These are phyloP conservation scores for Phodopus roborovskii DNA, from an alignment of 2,113 vertebrate genomes.

Conservation along the genomic window DNA sequence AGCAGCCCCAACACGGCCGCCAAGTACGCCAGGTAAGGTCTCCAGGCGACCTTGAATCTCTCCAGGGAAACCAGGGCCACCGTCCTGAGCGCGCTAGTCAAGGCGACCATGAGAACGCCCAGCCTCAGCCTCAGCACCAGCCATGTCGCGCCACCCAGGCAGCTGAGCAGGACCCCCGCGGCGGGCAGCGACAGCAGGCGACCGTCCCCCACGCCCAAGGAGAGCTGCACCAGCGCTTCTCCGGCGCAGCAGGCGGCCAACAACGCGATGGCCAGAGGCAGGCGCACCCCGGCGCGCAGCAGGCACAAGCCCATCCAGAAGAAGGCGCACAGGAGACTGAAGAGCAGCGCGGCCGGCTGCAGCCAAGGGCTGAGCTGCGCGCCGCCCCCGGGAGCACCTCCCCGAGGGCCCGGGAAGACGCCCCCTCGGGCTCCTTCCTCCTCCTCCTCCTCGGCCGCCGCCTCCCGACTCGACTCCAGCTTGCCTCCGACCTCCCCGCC, in stretches of 20 bases:
- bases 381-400: slow-evolving; percentile 78
- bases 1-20: slow-evolving; percentile 92
- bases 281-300: slow-evolving; percentile 89
- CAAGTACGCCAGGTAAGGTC: slow-evolving; percentile 94
- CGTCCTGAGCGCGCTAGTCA: slow-evolving; percentile 91
- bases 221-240: slow-evolving; percentile 90
- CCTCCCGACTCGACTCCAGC: slow-evolving; percentile 15
- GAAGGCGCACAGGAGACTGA: slow-evolving; percentile 90
- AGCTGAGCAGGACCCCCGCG: slow-evolving; percentile 91
- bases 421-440: slow-evolving; percentile 72
- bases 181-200: slow-evolving; percentile 88
- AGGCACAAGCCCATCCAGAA: slow-evolving; percentile 92
- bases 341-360: slow-evolving; percentile 87
- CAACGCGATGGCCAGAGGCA: slow-evolving; percentile 88
- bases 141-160: slow-evolving; percentile 93
- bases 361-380: slow-evolving; percentile 89
- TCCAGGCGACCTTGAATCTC: slow-evolving; percentile 92
- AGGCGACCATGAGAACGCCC: slow-evolving; percentile 92
- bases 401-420: slow-evolving; percentile 67
- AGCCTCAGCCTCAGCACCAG: slow-evolving; percentile 92
- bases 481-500: slow-evolving; percentile 83
- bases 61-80: slow-evolving; percentile 92
- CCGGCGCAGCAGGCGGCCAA: slow-evolving; percentile 92
- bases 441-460: slow-evolving; percentile 25
- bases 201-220: slow-evolving; percentile 89